A percentile compares a stretch with the other conserved stretches of the same genome.
phyloP scores from a whole-genome alignment of 2,888 invertebrate species.

The Lithophane socia region DNA sequence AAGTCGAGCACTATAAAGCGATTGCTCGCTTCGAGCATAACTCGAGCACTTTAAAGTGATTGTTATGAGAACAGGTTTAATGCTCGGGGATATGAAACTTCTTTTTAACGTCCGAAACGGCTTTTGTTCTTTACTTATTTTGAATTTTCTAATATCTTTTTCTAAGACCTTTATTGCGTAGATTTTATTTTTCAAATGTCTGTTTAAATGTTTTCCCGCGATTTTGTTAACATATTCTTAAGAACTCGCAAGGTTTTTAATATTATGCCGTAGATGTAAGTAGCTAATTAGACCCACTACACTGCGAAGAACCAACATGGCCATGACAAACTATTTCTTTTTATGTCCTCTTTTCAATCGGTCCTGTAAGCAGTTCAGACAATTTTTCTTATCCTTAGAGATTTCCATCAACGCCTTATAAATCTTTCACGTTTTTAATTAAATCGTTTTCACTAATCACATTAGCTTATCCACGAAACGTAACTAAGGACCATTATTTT shows the following conservation, averaged over 20 bases:
- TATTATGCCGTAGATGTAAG: too few species aligned
- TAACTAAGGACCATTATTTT: conserved; percentile 25
- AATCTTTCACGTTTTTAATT: neutral
- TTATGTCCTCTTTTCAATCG: conserved; percentile 1
- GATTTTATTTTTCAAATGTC: neutral
- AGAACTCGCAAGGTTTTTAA: neutral
- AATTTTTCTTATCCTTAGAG: neutral
- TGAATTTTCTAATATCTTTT: conserved; percentile 42
- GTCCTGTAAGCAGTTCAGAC: neutral
- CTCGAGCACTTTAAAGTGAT: conserved; percentile 58
- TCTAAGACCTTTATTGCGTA: neutral
- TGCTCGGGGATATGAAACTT: conserved; percentile 53
- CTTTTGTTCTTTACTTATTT: conserved; percentile 46
- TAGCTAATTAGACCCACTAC: neutral
- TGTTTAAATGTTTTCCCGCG: neutral
- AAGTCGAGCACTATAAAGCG: conserved; percentile 61
- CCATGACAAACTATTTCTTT: neutral
- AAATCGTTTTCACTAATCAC: conserved; percentile 1
- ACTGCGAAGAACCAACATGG: neutral
- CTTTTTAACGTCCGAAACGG: conserved; percentile 46
- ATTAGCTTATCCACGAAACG: conserved; percentile 9
- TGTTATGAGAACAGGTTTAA: conserved; percentile 57
- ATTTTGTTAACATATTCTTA: neutral
- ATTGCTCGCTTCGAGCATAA: conserved; percentile 49
- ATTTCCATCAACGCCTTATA: neutral